Evolutionary conservation across 2,113 vertebrate species (phyloP).

Genomic region (Tyrannus savana): DNA sequence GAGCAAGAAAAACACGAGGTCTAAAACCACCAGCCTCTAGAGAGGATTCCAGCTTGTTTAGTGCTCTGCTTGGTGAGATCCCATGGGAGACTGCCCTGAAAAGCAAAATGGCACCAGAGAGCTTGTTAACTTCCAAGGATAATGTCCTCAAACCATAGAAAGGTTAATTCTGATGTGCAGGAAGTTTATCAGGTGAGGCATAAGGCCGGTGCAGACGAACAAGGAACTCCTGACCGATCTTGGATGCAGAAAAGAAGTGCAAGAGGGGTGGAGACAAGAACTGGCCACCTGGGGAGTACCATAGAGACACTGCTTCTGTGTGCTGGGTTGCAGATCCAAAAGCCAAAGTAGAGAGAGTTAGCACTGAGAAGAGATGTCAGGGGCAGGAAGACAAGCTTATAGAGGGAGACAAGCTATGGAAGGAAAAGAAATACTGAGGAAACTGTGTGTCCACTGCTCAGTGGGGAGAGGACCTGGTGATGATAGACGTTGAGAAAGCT

Average conservation of each 20-base stretch:
- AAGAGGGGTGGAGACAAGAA: neutral
- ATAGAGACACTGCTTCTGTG: neutral
- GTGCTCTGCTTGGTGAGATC: neutral
- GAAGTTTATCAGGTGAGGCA: neutral
- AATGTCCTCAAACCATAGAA: neutral
- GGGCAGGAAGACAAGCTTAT: neutral
- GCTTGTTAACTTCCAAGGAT: neutral
- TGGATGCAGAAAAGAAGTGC: neutral
- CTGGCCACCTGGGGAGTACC: rapidly evolving
- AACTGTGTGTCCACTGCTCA: neutral
- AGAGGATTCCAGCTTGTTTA: neutral
- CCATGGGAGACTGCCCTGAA: neutral
- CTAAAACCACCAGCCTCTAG: neutral
- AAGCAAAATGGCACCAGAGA: neutral
- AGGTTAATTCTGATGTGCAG: neutral
- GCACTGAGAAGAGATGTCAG: neutral
- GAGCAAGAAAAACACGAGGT: neutral
- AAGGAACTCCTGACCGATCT: neutral
- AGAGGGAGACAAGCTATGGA: neutral
- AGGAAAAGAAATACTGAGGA: neutral
- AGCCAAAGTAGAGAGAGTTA: neutral
- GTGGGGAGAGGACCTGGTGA: neutral
- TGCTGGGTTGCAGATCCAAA: neutral
- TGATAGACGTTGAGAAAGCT: neutral
- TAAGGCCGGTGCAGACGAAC: neutral